Evolutionary conservation across 1,140 invertebrate genomes (phyloP).

Genomic region (Ylistrum balloti): DNA sequence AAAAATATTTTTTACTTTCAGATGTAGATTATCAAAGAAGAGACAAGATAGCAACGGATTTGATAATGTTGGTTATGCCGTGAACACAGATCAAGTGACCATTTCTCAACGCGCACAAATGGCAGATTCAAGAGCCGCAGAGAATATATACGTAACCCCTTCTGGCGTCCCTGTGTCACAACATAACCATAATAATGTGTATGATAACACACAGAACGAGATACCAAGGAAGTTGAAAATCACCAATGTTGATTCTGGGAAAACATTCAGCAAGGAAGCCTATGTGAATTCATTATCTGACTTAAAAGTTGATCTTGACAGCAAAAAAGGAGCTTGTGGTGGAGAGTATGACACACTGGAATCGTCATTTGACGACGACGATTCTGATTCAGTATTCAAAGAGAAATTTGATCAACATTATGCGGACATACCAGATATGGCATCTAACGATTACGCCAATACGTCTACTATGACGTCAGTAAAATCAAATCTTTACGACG

Average conservation of each 20-base stretch:
- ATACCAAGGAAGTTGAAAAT: neutral
- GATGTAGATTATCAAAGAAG: neutral
- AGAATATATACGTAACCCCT: neutral
- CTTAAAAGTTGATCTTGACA: neutral
- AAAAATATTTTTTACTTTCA: slow-evolving; percentile 1
- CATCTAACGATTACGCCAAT: neutral
- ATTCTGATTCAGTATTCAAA: neutral
- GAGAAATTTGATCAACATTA: neutral
- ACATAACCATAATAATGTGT: neutral
- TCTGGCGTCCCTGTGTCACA: neutral
- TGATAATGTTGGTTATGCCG: neutral
- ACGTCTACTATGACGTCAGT: neutral
- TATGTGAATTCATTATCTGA: neutral
- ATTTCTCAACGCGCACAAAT: neutral
- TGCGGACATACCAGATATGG: neutral
- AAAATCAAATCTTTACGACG: neutral
- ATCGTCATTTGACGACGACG: neutral
- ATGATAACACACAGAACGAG: neutral
- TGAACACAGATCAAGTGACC: neutral
- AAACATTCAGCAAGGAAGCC: neutral
- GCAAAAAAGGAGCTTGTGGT: slow-evolving; percentile 12
- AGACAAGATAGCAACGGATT: neutral
- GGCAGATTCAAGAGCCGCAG: neutral
- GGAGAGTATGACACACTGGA: neutral
- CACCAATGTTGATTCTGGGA: neutral